Conservation (phyloP, 2,888 invertebrate genomes). For the Pyrochroa serraticornis region DNA sequence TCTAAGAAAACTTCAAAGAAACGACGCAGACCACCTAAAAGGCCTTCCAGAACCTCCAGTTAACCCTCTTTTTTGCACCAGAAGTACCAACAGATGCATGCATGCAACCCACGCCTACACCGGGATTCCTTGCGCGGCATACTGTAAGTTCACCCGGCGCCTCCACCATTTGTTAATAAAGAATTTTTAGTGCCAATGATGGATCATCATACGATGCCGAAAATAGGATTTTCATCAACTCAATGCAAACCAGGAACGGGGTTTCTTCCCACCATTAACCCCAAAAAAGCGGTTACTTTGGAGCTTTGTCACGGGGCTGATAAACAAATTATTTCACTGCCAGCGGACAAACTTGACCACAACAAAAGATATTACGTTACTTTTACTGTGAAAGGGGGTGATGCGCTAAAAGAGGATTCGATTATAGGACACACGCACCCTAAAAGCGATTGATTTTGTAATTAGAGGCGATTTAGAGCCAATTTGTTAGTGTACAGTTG, state of each 20-base stretch:
- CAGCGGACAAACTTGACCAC: slow-evolving; percentile 84
- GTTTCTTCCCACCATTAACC: slow-evolving; percentile 73
- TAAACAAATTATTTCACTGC: slow-evolving; percentile 85
- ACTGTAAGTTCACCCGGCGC: slow-evolving; percentile 68
- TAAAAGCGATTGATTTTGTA: slow-evolving; percentile 53
- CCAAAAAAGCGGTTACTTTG: slow-evolving; percentile 68
- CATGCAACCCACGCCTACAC: slow-evolving; percentile 93
- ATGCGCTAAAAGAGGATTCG: slow-evolving; percentile 53
- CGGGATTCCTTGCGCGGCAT: slow-evolving; percentile 85
- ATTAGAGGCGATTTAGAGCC: slow-evolving; percentile 20
- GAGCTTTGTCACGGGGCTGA: slow-evolving; percentile 85
- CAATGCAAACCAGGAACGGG: slow-evolving; percentile 54
- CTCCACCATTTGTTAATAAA: slow-evolving; percentile 4
- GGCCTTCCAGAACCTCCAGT: slow-evolving; percentile 52
- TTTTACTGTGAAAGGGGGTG: slow-evolving; percentile 85
- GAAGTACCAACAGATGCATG: slow-evolving; percentile 86
- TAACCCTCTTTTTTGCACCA: slow-evolving; percentile 82
- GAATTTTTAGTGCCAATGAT: slow-evolving; percentile 72
- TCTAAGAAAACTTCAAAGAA: slow-evolving; percentile 76
- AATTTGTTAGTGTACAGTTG: slow-evolving; percentile 25
- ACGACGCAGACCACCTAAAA: slow-evolving; percentile 67
- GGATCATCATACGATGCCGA: slow-evolving; percentile 82
- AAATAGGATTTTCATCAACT: slow-evolving; percentile 62
- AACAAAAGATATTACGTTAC: slow-evolving; percentile 92
- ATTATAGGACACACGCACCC: slow-evolving; percentile 53